Conservation (phyloP, 2,888 invertebrate genomes). For the Bhutanitis thaidina region DNA sequence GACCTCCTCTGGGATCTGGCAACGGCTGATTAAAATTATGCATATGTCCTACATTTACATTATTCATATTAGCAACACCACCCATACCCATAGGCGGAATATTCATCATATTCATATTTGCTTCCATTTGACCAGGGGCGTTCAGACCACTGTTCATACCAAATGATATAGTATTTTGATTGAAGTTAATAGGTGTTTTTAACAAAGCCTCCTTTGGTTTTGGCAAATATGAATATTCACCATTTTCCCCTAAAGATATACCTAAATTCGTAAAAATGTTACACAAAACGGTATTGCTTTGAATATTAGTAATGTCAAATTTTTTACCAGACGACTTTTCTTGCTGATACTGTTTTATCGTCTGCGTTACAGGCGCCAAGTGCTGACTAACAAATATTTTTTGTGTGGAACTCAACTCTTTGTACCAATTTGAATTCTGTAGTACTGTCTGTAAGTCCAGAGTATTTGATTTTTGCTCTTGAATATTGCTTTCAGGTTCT, state of each 20-base stretch:
- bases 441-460: conserved; percentile 81
- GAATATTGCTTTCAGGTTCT: conserved; percentile 44
- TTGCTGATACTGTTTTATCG: conserved; percentile 81
- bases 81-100: conserved; percentile 67
- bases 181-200: conserved; percentile 64
- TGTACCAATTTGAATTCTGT: conserved; percentile 85
- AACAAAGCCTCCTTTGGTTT: conserved; percentile 70
- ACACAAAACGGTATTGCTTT: conserved; percentile 73
- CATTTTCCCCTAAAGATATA: conserved; percentile 78
- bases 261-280: conserved; percentile 83
- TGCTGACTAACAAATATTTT: conserved; percentile 86
- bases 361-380: conserved; percentile 81
- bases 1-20: conserved; percentile 69
- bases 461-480: conserved; percentile 55
- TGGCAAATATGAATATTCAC: conserved; percentile 72
- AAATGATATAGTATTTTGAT: conserved; percentile 54
- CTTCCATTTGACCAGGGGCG: conserved; percentile 49
- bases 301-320: conserved; percentile 74
- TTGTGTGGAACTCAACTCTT: conserved; percentile 84
- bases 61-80: conserved; percentile 45
- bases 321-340: conserved; percentile 75
- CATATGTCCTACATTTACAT: conserved; percentile 64
- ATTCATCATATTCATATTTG: conserved; percentile 66
- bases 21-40: conserved; percentile 63
- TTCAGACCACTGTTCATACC: conserved; percentile 41